Evolutionary conservation across 2,797 vertebrate genomes (phyloP).

Genomic region (Sebastolobus altivelis): DNA sequence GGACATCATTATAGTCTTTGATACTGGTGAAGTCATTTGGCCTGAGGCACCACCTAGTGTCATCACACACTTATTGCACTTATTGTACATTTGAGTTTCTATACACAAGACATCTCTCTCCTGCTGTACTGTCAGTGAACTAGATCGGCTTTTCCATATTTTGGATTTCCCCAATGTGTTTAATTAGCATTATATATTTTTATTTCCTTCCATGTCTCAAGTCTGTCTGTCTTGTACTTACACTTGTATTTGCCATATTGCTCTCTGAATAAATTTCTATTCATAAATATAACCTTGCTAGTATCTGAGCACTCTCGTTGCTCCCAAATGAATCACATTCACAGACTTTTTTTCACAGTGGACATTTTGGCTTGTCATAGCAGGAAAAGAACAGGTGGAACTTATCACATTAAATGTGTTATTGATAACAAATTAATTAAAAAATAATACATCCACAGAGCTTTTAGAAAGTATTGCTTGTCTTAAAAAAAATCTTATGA

Average conservation of each 20-base stretch:
- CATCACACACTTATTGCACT: background rate
- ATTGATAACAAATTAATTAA: fast-evolving
- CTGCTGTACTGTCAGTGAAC: background rate
- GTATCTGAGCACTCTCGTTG: background rate
- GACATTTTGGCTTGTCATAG: background rate
- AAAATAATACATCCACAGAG: too few species aligned
- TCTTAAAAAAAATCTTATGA: too few species aligned
- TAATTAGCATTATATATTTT: background rate
- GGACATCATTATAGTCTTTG: background rate
- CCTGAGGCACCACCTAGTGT: slow-evolving; percentile 62
- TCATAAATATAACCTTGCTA: background rate
- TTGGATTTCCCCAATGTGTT: background rate
- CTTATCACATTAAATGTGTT: background rate
- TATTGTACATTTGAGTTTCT: background rate
- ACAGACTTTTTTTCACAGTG: background rate
- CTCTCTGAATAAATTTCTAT: background rate
- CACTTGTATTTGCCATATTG: too few species aligned
- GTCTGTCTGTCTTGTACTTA: background rate
- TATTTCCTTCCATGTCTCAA: background rate
- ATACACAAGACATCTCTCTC: background rate
- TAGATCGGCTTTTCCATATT: background rate
- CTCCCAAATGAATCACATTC: background rate
- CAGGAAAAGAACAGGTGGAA: background rate
- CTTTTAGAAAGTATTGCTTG: too few species aligned
- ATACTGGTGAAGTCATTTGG: background rate